Evolutionary conservation across 2,113 vertebrate species (phyloP).

Genomic region (Leptodactylus fuscus): DNA sequence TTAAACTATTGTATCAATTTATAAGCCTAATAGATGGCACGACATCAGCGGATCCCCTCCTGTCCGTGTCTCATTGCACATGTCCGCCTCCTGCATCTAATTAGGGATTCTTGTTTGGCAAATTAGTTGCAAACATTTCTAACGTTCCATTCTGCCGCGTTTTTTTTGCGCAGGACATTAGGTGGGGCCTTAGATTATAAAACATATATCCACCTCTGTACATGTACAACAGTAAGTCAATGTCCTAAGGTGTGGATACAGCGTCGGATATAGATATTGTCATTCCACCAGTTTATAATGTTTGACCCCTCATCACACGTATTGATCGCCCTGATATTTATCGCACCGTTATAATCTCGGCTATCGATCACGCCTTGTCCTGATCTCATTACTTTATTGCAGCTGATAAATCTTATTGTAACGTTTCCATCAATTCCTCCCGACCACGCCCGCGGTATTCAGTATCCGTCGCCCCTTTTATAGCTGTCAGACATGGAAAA

Average conservation of each 20-base stretch:
- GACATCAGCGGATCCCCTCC: too few relatives aligned
- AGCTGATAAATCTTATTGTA: neutral
- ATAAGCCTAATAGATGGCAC: too few relatives aligned
- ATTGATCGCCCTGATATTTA: neutral
- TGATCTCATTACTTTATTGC: neutral
- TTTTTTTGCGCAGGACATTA: too few relatives aligned
- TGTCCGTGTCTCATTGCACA: too few relatives aligned
- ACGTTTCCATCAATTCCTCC: neutral
- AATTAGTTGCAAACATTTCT: too few relatives aligned
- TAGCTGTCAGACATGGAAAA: conserved; percentile 1
- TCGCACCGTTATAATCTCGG: neutral
- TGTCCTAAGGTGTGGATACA: too few relatives aligned
- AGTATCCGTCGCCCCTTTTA: neutral
- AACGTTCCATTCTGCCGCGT: too few relatives aligned
- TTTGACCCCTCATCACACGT: neutral
- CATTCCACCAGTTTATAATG: neutral
- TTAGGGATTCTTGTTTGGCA: too few relatives aligned
- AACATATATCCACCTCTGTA: too few relatives aligned
- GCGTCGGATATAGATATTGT: neutral
- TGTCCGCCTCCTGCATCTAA: too few relatives aligned
- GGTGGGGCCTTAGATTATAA: too few relatives aligned
- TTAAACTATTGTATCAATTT: too few relatives aligned
- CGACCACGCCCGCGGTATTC: neutral
- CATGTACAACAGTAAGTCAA: neutral
- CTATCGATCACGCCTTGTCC: neutral